Evolutionary conservation across 2,888 invertebrate species (phyloP), one percentile per base, ranked within the genome.

Genomic region (Cataglyphis livida): DNA sequence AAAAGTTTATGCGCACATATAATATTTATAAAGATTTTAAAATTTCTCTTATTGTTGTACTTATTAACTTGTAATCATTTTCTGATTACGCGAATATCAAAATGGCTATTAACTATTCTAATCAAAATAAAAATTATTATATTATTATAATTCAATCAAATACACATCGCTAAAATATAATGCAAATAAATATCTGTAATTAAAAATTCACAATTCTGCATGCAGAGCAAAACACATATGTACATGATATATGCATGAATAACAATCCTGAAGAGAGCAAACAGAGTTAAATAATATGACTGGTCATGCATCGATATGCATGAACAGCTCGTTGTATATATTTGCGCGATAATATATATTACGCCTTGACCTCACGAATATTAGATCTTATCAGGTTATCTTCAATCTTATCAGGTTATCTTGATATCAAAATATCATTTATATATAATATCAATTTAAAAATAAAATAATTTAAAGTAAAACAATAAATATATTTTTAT

Each of bases 301-400:
- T 65, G n/a, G 10, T 54, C 51, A 25, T 10, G 7, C 51, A 54
- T 44, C 51, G 61, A 25, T 28, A 65, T 9, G 18, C 35, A 38
- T 32, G 38, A 18, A 57, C 18, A 38, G 28, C 32, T 74, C 21
- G 38, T 71, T 5, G 15, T 38, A 74, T 9, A 51, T 74, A n/a
- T 35, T 25, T 71, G 61, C 59, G 12, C 38, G 81, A 61, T 54
- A 61, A 68, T 64, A 54, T 51, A 64, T 41, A 35, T 74, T 68
- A 78, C 28, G 25, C 76, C 76, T 84, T 83, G 83, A 81, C 71
- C 83, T 83, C 59, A 41, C 25, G 5, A 76, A 51, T 68, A 61
- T 81, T 73, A 71, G 28, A 81, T 57, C 41, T 28, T 32, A 57
- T 7, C 32, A 28, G 15, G 18, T 21, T 54, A 81, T 25, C 48